These are phyloP conservation scores for Bombus superbus DNA, from an alignment of 1,140 invertebrate genomes.

Conservation along the genomic window DNA sequence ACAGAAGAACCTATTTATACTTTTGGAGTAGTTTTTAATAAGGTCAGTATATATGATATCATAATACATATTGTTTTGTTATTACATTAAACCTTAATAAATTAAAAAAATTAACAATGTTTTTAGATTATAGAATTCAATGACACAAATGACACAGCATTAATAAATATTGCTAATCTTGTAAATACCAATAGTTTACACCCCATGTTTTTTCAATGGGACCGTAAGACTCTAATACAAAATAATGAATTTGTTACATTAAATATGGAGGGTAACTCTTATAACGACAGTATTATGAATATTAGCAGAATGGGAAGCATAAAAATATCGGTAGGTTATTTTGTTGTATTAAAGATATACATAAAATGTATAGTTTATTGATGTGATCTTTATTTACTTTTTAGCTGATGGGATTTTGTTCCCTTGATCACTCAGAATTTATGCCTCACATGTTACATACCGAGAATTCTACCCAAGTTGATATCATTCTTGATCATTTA, in stretches of 20 bases:
- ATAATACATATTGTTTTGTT: neutral
- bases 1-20: constrained; percentile 81
- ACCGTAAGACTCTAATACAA: constrained; percentile 72
- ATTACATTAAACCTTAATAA: neutral
- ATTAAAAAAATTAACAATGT: constrained; percentile 15
- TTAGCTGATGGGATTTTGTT: constrained; percentile 84
- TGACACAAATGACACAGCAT: constrained; percentile 82
- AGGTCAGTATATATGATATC: constrained; percentile 70
- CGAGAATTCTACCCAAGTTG: constrained; percentile 85
- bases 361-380: neutral
- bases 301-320: constrained; percentile 75
- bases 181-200: constrained; percentile 71
- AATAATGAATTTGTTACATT: constrained; percentile 76
- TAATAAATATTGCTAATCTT: constrained; percentile 72
- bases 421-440: constrained; percentile 80
- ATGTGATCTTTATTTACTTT: constrained; percentile 43
- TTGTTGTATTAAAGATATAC: neutral
- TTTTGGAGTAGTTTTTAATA: constrained; percentile 83
- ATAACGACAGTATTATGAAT: constrained; percentile 67
- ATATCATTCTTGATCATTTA: constrained; percentile 85
- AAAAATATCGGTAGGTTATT: constrained; percentile 73
- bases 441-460: constrained; percentile 86
- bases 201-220: constrained; percentile 78
- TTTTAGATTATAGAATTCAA: constrained; percentile 85
- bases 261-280: constrained; percentile 78